Base-by-base conservation (phyloP, 1,140 invertebrate species). In the Drosophila sechellia region DNA sequence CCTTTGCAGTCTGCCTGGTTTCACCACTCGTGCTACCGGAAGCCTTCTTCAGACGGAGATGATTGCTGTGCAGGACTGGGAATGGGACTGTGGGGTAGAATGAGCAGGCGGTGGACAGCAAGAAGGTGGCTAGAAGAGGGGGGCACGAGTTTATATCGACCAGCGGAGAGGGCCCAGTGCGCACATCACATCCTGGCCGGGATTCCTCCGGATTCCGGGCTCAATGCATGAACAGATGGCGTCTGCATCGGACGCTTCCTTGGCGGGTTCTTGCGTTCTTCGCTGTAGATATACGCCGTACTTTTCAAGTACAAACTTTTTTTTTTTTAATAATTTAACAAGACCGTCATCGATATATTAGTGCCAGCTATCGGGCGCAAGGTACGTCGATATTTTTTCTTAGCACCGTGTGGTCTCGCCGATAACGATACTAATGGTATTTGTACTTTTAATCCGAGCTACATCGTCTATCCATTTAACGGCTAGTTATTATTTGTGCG, bases 111-210 rank as follows among this genome's bases (percentile, higher is more conserved):
- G 12, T 20, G 34, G 22, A 40, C 48, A 50, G 48, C 34, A 35
- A 34, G 34, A 20, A 10, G 10, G 15, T 12, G 52, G 35, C 15
- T 6, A 27, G 37, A 8, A 17, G 52, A n/a, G 35, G n/a, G 15
- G 58, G 54, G 54, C 59, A 63, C 59, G 59, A 63, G 59, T 57
- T 59, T 59, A 63, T 63, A 63, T 63, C 59, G 59, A 59, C 54
- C 59, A 63, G 39, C 59, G 59, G 59, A 59, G 54, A 59, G 17
- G 50, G 59, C 37, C 54, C 54, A 63, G 59, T 63, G 50, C 59
- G 59, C 59, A 63, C 25, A 59, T 63, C 59, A 63, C 37, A 63
- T 63, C 55, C 59, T 59, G 54, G 39, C 54, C 54, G 54, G 59
- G 54, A 50, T 27, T 50, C 48, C 27, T 15, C 48, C 48, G 59